Evolutionary conservation across 1,140 invertebrate species (phyloP).

Genomic region (Lasioglossum baleicum): DNA sequence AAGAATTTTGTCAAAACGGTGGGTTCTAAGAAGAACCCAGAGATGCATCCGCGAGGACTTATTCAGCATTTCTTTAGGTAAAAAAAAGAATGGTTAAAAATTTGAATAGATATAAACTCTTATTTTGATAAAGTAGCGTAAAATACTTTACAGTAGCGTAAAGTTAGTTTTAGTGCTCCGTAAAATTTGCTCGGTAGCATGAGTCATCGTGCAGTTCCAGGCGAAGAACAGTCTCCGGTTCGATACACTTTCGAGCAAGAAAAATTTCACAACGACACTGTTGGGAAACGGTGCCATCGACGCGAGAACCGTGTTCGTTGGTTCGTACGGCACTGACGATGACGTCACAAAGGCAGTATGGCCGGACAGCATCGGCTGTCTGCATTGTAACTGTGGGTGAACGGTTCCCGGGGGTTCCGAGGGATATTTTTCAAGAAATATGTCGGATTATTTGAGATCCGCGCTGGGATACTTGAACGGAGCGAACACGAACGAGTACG

Average conservation of each 20-base stretch:
- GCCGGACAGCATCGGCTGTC: constrained; percentile 72
- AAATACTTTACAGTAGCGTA: too few relatives aligned
- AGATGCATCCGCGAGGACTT: too few relatives aligned
- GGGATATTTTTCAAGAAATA: constrained; percentile 62
- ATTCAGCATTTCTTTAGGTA: too few relatives aligned
- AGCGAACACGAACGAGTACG: constrained; percentile 87
- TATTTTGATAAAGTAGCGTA: too few relatives aligned
- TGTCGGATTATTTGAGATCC: constrained; percentile 78
- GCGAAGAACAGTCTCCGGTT: not conserved
- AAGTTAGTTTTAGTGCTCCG: too few relatives aligned
- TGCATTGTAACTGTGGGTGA: constrained; percentile 65
- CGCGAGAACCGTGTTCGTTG: not conserved
- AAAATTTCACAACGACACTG: not conserved
- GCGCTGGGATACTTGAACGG: constrained; percentile 76
- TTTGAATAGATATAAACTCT: too few relatives aligned
- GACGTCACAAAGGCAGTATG: constrained; percentile 75
- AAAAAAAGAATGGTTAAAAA: too few relatives aligned
- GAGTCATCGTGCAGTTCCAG: too few relatives aligned
- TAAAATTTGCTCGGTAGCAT: too few relatives aligned
- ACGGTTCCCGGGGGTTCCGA: constrained; percentile 48
- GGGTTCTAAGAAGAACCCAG: too few relatives aligned
- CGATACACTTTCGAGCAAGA: not conserved
- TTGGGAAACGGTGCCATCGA: not conserved
- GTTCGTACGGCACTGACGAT: constrained; percentile 36
- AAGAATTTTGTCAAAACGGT: too few relatives aligned